phyloP scores from a whole-genome alignment of 2,113 vertebrate species.

The Antigone vipio region DNA sequence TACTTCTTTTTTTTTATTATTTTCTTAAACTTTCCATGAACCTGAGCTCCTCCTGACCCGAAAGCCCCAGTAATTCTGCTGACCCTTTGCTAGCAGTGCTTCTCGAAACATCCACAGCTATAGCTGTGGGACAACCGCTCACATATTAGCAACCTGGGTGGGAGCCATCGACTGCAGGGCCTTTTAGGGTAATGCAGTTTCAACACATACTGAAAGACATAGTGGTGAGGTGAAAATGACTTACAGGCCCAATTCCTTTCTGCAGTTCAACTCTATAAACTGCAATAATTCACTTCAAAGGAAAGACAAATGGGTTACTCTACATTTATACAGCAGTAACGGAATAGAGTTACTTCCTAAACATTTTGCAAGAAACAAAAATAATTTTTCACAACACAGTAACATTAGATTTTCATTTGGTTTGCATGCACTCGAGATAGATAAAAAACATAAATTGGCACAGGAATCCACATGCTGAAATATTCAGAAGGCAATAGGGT shows the following conservation, averaged over 20 bases:
- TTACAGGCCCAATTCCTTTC: neutral
- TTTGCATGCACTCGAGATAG: neutral
- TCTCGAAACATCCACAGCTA: neutral
- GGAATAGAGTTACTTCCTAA: neutral
- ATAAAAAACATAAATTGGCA: neutral
- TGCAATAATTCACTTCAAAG: neutral
- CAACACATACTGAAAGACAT: neutral
- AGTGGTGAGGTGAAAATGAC: neutral
- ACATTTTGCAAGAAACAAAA: neutral
- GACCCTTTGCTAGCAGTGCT: neutral
- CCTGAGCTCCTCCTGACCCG: neutral
- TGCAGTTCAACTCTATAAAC: constrained; percentile 6
- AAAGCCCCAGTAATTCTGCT: neutral
- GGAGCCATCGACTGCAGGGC: neutral
- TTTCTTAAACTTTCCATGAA: constrained; percentile 32
- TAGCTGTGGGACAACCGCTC: neutral
- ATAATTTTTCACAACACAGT: neutral
- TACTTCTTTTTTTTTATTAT: neutral
- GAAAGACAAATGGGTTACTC: neutral
- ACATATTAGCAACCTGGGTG: neutral
- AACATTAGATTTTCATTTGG: neutral
- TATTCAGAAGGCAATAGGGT: neutral
- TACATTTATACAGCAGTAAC: neutral
- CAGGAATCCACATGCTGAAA: neutral
- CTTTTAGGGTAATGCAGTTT: constrained; percentile 27